Conservation (phyloP, 1,140 invertebrate genomes). For the Drosophila virilis region DNA sequence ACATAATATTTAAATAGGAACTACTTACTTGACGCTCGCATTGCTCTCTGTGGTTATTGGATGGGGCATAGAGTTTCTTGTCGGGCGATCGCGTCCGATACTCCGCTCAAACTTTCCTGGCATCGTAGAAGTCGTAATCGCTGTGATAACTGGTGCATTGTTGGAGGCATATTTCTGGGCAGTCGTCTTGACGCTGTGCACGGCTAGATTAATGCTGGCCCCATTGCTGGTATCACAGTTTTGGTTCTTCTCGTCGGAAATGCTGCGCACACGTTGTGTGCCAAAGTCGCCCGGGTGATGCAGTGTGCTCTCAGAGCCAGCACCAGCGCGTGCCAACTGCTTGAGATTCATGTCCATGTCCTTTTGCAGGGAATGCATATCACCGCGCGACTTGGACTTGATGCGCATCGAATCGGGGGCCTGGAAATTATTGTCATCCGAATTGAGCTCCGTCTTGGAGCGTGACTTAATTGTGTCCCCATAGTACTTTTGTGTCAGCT, state of each 20-base stretch:
- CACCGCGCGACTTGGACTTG: constrained; percentile 83
- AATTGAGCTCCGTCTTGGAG: constrained; percentile 79
- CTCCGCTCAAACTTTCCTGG: constrained; percentile 68
- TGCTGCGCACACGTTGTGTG: constrained; percentile 71
- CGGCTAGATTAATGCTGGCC: constrained; percentile 19
- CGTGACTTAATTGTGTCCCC: constrained; percentile 90
- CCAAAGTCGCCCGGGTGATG: constrained; percentile 37
- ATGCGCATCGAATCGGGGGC: constrained; percentile 72
- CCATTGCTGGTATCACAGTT: constrained; percentile 79
- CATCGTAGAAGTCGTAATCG: constrained; percentile 41
- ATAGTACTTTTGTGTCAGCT: constrained; percentile 93
- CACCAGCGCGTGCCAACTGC: constrained; percentile 60
- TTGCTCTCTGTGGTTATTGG: constrained; percentile 52
- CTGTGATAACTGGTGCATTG: constrained; percentile 40
- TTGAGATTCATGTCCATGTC: constrained; percentile 82
- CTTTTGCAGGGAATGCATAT: constrained; percentile 75
- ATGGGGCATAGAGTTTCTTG: constrained; percentile 53
- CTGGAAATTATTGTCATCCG: constrained; percentile 74
- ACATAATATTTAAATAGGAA: neutral
- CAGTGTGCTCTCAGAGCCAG: constrained; percentile 73
- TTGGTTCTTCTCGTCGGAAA: constrained; percentile 84
- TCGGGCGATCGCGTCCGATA: constrained; percentile 57
- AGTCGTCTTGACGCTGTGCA: constrained; percentile 59
- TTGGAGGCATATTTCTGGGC: constrained; percentile 63
- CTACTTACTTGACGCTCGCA: constrained; percentile 66